Evolutionary conservation across 2,797 vertebrate genomes (phyloP).

Genomic region (Cossypha dichroa): DNA sequence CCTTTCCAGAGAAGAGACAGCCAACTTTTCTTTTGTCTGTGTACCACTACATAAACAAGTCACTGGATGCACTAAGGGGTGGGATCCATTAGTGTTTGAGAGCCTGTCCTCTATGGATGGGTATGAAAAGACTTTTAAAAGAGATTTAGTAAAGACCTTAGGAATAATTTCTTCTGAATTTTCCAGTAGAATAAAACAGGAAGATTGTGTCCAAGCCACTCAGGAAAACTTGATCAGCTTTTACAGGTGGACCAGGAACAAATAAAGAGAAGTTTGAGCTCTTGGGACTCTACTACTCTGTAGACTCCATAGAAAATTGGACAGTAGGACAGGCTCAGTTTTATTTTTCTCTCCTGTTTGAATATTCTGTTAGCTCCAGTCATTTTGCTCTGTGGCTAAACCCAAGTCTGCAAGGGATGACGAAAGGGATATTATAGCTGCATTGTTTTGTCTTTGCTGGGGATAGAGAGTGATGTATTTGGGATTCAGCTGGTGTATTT

Average conservation of each 20-base stretch:
- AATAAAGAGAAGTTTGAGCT: background rate
- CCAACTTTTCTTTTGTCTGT: background rate
- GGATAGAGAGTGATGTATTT: conserved; percentile 65
- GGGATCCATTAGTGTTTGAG: background rate
- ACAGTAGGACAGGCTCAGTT: background rate
- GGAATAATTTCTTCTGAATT: background rate
- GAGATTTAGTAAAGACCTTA: background rate
- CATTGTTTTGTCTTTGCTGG: conserved; percentile 36
- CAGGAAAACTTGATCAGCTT: background rate
- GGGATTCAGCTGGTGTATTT: conserved; percentile 65
- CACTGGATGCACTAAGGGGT: too few relatives aligned
- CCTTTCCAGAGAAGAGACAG: background rate
- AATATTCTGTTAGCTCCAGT: background rate
- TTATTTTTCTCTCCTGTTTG: background rate
- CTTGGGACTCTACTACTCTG: background rate
- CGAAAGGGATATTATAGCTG: background rate
- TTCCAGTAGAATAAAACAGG: background rate
- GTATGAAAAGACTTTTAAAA: background rate
- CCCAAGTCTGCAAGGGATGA: background rate
- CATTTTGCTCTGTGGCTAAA: conserved; percentile 13
- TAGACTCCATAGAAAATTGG: background rate
- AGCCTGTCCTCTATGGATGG: background rate
- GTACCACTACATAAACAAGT: background rate
- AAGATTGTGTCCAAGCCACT: background rate
- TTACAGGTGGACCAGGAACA: background rate